Evolutionary conservation across 1,140 invertebrate genomes (phyloP).

Genomic region (Amyelois transitella): DNA sequence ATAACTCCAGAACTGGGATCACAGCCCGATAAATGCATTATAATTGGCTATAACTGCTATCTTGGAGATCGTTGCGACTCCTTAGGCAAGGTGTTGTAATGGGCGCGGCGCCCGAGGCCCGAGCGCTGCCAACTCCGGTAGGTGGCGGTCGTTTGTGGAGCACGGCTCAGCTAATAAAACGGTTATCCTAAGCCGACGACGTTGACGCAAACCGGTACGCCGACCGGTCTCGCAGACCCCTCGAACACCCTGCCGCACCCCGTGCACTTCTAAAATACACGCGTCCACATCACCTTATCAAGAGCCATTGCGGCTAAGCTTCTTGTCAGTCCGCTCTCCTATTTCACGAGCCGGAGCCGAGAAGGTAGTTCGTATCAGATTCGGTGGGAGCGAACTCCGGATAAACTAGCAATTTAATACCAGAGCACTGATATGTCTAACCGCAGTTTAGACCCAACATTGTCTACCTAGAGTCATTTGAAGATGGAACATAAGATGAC

Average conservation of each 20-base stretch:
- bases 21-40: conserved; percentile 12
- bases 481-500: neutral
- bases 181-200: conserved; percentile 59
- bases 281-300: conserved; percentile 61
- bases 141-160: conserved; percentile 57
- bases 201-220: conserved; percentile 64
- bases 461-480: neutral
- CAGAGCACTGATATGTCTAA: conserved; percentile 36
- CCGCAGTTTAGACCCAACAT: conserved; percentile 53
- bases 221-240: conserved; percentile 49
- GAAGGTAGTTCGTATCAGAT: conserved; percentile 47
- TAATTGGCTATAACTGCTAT: conserved; percentile 15
- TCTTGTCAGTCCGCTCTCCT: conserved; percentile 53
- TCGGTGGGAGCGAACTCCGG: conserved; percentile 39
- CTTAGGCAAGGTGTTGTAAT: conserved; percentile 22
- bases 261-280: conserved; percentile 58
- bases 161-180: conserved; percentile 67
- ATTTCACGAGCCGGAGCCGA: conserved; percentile 43
- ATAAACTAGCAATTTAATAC: conserved; percentile 55
- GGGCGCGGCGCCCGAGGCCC: conserved; percentile 31
- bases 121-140: conserved; percentile 31
- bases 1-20: conserved; percentile 4
- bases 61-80: conserved; percentile 16
- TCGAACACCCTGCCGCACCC: conserved; percentile 16
- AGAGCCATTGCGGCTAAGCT: conserved; percentile 57